Base-by-base conservation (phyloP, 2,797 vertebrate species). In the Mus minutoides region DNA sequence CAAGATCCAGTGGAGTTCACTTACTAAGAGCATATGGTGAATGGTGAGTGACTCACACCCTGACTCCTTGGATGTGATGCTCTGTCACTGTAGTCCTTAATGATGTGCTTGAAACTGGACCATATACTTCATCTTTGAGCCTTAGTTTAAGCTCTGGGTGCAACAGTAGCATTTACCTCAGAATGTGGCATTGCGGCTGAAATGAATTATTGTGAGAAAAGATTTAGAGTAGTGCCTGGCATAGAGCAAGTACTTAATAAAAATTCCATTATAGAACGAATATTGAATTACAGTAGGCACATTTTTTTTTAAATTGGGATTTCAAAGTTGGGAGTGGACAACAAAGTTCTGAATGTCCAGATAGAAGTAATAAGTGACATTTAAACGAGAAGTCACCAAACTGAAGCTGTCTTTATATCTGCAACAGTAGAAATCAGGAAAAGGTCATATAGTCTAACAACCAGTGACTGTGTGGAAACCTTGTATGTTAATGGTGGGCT, bases 31-130 rank as follows among this genome's bases (percentile, higher is more conserved):
- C 54, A 22, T 21, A 1, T 73, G 52, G 31, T 73, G 7, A 56
- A 46, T 62, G 4, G 29, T 11, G 3, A 62, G 17, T 17, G 49
- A 19, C 64, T 67, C 5, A 11, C 24, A 13, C 46, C 22, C 60
- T 9, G 43, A 43, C 58, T 31, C 16, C 4, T 62, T 40, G 24
- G 16, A 83, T 3, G 16, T 29, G 4, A 83, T 6, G 13, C 26
- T 83, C 16, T 0, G 16, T n/a, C n/a, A n/a, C n/a, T n/a, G n/a
- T n/a, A n/a, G n/a, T 16, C 16, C 0, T 4, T 64, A 34, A 46
- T 3, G 31, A 29, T 31, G 26, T n/a, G n/a, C 46, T 40, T 84
- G 83, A 95, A 88, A 43, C 46, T 88, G 64, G 14, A 46, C 21
- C 37, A 40, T 16, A 37, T 4, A 5, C 43, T 52, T 78, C 46